Base-by-base conservation (phyloP, 2,888 invertebrate genomes). In the Ryuthela nishihirai region DNA sequence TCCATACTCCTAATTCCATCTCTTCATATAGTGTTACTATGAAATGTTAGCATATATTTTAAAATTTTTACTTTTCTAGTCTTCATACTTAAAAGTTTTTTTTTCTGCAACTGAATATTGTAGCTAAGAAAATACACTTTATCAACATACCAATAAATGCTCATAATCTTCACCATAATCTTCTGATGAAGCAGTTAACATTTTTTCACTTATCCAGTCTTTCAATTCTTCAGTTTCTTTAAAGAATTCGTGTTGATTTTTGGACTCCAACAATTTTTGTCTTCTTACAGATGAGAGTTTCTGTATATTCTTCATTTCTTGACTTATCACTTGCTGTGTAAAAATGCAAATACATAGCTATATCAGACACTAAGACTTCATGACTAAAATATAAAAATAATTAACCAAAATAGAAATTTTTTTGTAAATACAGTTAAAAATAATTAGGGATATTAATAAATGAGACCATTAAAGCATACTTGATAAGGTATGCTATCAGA, bases 151-250 rank as follows among this genome's bases (percentile, higher is more conserved):
- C 76, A 88, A 72, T 45, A 93, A 75, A 76, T 93, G 92, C 70
- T 93, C 92, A 69, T 87, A 94, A 74, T 95, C 94, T 72, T 89
- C 89, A 0, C 95, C 95, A 69, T 90, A 94, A 72, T 95, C 95
- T 70, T 94, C 93, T 49, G 88, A 88, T 43, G 86, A 85, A 2
- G 94, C 93, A 0, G 86, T 85, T 47, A 88, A 86, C 70, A 87
- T 83, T 72, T 94, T 90, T 68, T 94, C 93, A 63, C 85, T 84
- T 47, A 95, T 91, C 93, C 94, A 95, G 68, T 84, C 82, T 71
- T 92, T 90, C 38, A 95, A 79, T 70, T 94, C 93, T 2, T 85
- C 85, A 39, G 88, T 88, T 75, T 94, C 94, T 0, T 87, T 80
- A 72, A 93, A 82, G 74, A 93, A 95, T 70, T 94, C 93, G 71